These are phyloP conservation scores for Aporophyla nigra DNA, from an alignment of 2,888 invertebrate genomes.

Conservation along the genomic window DNA sequence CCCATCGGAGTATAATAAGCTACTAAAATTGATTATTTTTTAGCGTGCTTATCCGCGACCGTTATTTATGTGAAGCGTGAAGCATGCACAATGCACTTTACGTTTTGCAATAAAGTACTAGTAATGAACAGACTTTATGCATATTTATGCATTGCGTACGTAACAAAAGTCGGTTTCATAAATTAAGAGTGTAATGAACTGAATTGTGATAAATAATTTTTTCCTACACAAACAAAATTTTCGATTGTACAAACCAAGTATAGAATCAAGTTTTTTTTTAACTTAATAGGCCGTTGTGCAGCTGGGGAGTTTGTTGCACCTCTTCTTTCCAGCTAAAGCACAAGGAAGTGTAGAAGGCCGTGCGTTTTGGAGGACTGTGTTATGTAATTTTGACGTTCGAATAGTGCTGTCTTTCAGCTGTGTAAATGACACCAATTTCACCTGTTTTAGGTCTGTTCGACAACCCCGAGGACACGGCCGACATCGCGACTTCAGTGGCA, in stretches of 20 bases:
- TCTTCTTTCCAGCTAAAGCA: too few species aligned
- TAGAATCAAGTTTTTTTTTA: too few species aligned
- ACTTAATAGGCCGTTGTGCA: too few species aligned
- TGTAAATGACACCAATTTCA: too few species aligned
- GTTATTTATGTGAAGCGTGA: slow-evolving; percentile 2
- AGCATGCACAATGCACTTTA: neutral
- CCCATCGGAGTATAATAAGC: neutral
- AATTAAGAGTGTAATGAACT: neutral
- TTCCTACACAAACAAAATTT: too few species aligned
- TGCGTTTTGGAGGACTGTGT: too few species aligned
- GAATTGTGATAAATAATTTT: too few species aligned
- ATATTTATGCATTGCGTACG: neutral
- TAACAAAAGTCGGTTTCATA: neutral
- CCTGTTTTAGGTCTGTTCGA: slow-evolving; percentile 91
- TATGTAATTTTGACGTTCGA: too few species aligned
- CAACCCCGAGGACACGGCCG: slow-evolving; percentile 92
- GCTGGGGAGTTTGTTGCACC: too few species aligned
- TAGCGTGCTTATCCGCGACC: neutral
- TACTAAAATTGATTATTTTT: neutral
- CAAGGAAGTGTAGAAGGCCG: too few species aligned
- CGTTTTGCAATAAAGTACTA: slow-evolving; percentile 4
- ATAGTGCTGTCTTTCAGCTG: too few species aligned
- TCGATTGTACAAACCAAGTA: too few species aligned
- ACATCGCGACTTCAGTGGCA: slow-evolving; percentile 92
- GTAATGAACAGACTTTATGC: neutral